phyloP scores from a whole-genome alignment of 35 echinoderm and acorn worm genomes.

The Holothuria glaberrima region DNA sequence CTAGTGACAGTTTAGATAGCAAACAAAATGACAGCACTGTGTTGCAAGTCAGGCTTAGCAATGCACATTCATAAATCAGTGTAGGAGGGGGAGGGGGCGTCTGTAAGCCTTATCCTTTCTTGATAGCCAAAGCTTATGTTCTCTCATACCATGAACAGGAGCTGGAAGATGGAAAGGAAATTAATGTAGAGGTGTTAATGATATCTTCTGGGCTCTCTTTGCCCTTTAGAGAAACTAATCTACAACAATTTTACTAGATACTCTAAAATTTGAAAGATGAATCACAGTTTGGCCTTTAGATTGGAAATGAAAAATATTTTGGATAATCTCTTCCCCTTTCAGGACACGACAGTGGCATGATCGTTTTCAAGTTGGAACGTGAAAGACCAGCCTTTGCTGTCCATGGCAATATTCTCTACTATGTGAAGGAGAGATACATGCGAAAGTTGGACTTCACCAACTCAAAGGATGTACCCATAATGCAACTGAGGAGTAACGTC shows the following conservation, averaged over 20 bases:
- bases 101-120: not conserved
- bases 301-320: too few relatives aligned
- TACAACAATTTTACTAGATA: not conserved
- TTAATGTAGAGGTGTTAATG: slow-evolving; percentile 8
- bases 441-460: slow-evolving; percentile 96
- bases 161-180: slow-evolving; percentile 52
- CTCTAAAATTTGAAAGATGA: too few relatives aligned
- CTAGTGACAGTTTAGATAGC: too few relatives aligned
- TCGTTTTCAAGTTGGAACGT: slow-evolving; percentile 98
- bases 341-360: slow-evolving; percentile 99
- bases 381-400: slow-evolving; percentile 94
- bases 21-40: too few relatives aligned
- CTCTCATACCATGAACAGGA: not conserved
- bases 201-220: not conserved
- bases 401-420: slow-evolving; percentile 92
- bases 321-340: not conserved
- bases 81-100: too few relatives aligned
- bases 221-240: slow-evolving; percentile 11
- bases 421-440: slow-evolving; percentile 98
- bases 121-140: slow-evolving; percentile 43
- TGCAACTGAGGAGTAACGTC: slow-evolving; percentile 92
- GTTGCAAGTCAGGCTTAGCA: too few relatives aligned
- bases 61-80: too few relatives aligned
- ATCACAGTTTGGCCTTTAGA: too few relatives aligned
- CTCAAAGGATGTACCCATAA: slow-evolving; percentile 94